Conservation (phyloP, 92 coral and sea anemone species). For the Metridium senile region DNA sequence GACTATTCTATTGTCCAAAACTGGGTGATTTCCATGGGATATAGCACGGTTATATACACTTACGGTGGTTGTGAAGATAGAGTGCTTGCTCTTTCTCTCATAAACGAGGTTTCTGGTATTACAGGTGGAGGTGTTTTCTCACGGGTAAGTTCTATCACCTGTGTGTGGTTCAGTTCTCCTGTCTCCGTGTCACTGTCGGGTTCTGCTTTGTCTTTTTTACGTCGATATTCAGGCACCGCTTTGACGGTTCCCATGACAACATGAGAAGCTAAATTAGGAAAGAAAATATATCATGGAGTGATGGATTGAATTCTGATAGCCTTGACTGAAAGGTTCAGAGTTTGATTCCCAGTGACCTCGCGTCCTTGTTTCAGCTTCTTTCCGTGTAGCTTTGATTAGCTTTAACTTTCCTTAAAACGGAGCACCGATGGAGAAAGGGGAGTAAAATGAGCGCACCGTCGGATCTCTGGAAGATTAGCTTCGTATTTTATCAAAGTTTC, state of each 20-base stretch:
- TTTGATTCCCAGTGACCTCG: too few relatives aligned
- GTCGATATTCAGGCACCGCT: slow-evolving; percentile 73
- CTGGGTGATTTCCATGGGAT: too few relatives aligned
- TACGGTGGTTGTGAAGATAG: slow-evolving; percentile 47
- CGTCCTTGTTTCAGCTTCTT: too few relatives aligned
- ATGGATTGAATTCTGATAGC: too few relatives aligned
- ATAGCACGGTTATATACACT: slow-evolving; percentile 22
- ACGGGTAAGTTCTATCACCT: slow-evolving; percentile 39
- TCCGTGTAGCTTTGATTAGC: too few relatives aligned
- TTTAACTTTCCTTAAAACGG: too few relatives aligned
- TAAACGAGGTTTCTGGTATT: slow-evolving; percentile 52
- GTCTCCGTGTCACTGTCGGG: slow-evolving; percentile 24
- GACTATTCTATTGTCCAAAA: too few relatives aligned
- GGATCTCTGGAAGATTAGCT: too few relatives aligned
- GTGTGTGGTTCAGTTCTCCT: slow-evolving; percentile 15
- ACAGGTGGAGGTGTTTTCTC: slow-evolving; percentile 52
- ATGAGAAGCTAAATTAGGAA: slow-evolving; percentile 64
- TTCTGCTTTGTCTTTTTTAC: slow-evolving; percentile 26
- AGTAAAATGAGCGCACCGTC: too few relatives aligned
- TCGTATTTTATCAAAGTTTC: too few relatives aligned
- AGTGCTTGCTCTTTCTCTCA: slow-evolving; percentile 57
- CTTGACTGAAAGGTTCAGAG: too few relatives aligned
- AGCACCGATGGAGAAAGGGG: too few relatives aligned
- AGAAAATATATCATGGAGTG: background rate
- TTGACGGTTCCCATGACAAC: slow-evolving; percentile 78